Evolutionary conservation across 2,888 invertebrate genomes (phyloP), one percentile per base, ranked within the genome.

Genomic region (Tinea pellionella): DNA sequence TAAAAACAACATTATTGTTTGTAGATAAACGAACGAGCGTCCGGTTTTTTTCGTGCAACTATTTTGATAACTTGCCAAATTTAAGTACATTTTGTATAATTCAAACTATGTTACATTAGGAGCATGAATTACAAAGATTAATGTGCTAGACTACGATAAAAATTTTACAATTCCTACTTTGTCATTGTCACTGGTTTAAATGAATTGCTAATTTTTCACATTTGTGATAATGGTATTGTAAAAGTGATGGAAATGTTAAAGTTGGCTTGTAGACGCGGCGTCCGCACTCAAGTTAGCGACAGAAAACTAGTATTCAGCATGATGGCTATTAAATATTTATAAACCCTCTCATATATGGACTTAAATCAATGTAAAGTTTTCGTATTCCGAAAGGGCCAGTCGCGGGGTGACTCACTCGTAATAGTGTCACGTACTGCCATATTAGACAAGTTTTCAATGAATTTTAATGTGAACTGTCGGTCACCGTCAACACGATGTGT

Each of bases 371-470:
- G 69, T 69, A 59, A 43, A 59, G 43, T 70, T 70, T 73, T 71
- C 66, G 68, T 71, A 70, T 71, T 70, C 71, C 67, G 30, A 18
- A 18, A 53, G 65, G 63, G 62, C 63, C 18, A 57, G 62, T 64
- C 63, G n/a, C n/a, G 63, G 64, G 63, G 60, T 64, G 65, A 65
- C 62, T 65, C 63, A 65, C 65, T 55, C 64, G 66, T 68, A 71
- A 71, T 68, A 70, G 63, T 65, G 66, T 75, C 74, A 75, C 73
- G 69, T 73, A 66, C 64, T 65, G 64, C 73, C 72, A 70, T 75
- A 75, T 75, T 74, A 75, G 72, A 75, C 71, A 73, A 73, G 73
- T 72, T 75, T 74, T 73, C 74, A 74, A 76, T 78, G 74, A 77
- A 78, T 80, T 77, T 78, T 77, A 78, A 79, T 77, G 74, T 63